Percentiles rank a stretch among this genome's conserved stretches.
Conservation (phyloP, 2,888 invertebrate genomes). For the Scaptodrosophila latifasciaeformis region DNA sequence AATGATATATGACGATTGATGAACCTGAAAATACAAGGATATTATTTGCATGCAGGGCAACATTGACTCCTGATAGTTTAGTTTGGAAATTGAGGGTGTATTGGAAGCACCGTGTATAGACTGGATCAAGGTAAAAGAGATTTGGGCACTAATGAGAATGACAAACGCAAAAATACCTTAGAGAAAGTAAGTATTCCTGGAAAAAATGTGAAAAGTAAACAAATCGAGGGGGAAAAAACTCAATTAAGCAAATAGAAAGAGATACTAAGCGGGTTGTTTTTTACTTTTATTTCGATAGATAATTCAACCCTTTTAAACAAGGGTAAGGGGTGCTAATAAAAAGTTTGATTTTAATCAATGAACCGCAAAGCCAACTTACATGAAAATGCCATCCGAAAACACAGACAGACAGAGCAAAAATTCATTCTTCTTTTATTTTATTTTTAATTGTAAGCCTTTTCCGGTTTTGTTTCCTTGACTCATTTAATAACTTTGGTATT, state of each 20-base stretch:
- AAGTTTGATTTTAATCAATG: conserved; percentile 70
- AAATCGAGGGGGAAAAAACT: background rate
- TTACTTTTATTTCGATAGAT: background rate
- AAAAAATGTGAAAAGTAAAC: background rate
- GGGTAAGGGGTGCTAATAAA: conserved; percentile 46
- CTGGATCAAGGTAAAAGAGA: conserved; percentile 5
- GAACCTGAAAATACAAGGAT: conserved; percentile 13
- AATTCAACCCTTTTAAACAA: background rate
- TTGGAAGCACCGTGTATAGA: too few species aligned
- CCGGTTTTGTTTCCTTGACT: conserved; percentile 24
- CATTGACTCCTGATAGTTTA: too few species aligned
- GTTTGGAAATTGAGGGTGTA: too few species aligned
- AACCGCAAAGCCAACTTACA: conserved; percentile 60
- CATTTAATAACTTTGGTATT: conserved; percentile 49
- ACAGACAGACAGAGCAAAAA: conserved; percentile 3
- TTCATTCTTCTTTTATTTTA: conserved; percentile 8
- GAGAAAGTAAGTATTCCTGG: background rate
- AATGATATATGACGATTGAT: conserved; percentile 55
- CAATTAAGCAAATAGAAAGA: conserved; percentile 37
- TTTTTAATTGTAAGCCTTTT: conserved; percentile 57
- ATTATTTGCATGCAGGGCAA: conserved; percentile 2
- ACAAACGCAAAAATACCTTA: conserved; percentile 50
- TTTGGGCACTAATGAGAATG: conserved; percentile 55
- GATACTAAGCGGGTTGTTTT: conserved; percentile 2
- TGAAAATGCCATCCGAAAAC: conserved; percentile 40